Evolutionary conservation across 2,888 invertebrate species (phyloP), one percentile per base, ranked within the genome.

Genomic region (Siphonodentalium dalli): DNA sequence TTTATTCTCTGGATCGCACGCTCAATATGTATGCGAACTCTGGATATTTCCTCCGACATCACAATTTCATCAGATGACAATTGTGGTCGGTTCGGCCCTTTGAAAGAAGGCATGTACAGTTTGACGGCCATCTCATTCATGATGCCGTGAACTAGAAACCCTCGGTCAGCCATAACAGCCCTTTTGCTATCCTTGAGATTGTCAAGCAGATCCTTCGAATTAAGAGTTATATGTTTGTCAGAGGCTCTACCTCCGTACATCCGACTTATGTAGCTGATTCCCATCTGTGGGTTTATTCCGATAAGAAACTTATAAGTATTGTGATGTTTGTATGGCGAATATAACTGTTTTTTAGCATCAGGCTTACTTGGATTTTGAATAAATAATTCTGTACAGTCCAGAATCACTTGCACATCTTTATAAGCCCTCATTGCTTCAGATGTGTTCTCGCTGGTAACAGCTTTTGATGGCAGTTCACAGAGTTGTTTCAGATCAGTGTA

Each of bases 101-200:
- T 58, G 26, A 50, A 58, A n/a, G 40, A 6, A 3, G 58, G 58
- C 37, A 58, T 54, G 26, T 37, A 37, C n/a, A 54, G 29, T 23
- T 54, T 44, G 15, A 58, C 54, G 21, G 43, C 54, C 35, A 54
- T 39, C 18, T 42, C 54, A 40, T 13, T 31, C 2, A 58, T 15
- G 4, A 40, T 45, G 3, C 49, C 38, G 7, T 18, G 18, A 15
- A 58, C 43, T 11, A 45, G 7, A 41, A 54, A 58, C 1, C 54
- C 54, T 15, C 50, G 29, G 47, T 58, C 58, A 20, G 54, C 46
- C 54, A 54, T 58, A 8, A 58, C 50, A 15, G 44, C 35, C 7
- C 52, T 45, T 31, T 54, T 48, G 31, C 44, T 37, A 18, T 11
- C 28, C 11, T 44, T 41, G 2, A 41, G 37, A 21, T 38, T 40